Conservation (phyloP, 2,888 invertebrate species). For the Piscicola geometra region DNA sequence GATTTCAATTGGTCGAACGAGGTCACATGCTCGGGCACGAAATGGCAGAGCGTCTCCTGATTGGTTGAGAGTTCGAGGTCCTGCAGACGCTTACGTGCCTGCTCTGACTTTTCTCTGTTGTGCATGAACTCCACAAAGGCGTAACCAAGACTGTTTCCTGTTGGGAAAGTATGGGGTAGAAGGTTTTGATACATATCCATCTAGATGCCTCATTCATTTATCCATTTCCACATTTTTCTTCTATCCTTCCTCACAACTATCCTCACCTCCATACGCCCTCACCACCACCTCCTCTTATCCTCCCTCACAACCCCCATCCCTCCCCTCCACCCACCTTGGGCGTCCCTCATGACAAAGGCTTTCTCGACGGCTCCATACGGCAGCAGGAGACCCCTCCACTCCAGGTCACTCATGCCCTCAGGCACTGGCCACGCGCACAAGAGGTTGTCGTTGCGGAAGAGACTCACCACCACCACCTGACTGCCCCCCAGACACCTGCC, state of each 20-base stretch:
- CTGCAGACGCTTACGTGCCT: slow-evolving; percentile 58
- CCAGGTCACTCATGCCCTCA: slow-evolving; percentile 55
- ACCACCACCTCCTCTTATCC: too few species aligned
- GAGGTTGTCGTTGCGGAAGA: slow-evolving; percentile 57
- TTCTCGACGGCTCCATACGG: slow-evolving; percentile 57
- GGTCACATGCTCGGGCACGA: slow-evolving; percentile 58
- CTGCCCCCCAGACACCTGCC: slow-evolving; percentile 46
- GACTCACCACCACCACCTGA: slow-evolving; percentile 53
- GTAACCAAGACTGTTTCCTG: slow-evolving; percentile 60
- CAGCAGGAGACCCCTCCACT: slow-evolving; percentile 57
- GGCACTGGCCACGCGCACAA: slow-evolving; percentile 60
- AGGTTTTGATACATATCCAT: too few species aligned
- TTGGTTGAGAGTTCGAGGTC: slow-evolving; percentile 55
- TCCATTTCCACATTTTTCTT: neutral
- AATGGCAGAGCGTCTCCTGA: slow-evolving; percentile 58
- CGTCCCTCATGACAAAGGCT: slow-evolving; percentile 59
- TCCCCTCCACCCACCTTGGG: slow-evolving; percentile 57
- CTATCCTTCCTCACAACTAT: neutral
- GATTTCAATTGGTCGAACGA: slow-evolving; percentile 59
- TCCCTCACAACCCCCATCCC: too few species aligned
- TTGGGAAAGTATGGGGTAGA: too few species aligned
- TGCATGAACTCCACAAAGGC: slow-evolving; percentile 60
- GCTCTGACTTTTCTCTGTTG: slow-evolving; percentile 57
- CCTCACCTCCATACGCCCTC: too few species aligned
- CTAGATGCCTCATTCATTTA: too few species aligned